A percentile compares a stretch with the other conserved stretches of the same genome.
Evolutionary conservation across 2,797 vertebrate species (phyloP).

Genomic region (Sebastes matsubarae): DNA sequence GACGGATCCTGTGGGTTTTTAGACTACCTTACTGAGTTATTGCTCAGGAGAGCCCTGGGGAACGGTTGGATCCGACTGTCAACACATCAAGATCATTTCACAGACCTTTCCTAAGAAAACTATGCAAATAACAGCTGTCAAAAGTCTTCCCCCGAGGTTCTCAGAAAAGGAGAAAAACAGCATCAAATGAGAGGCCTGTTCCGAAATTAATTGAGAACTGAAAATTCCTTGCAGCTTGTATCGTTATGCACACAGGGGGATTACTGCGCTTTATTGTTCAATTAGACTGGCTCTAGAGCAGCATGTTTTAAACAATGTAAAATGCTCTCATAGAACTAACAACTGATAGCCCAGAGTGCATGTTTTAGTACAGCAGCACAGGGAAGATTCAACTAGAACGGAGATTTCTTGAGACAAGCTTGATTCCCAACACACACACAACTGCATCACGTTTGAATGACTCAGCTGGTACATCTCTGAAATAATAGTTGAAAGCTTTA

Average conservation of each 20-base stretch:
- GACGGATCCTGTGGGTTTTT: conserved; percentile 17
- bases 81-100: conserved; percentile 62
- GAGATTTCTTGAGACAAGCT: not conserved
- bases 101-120: conserved; percentile 41
- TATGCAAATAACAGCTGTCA: conserved; percentile 65
- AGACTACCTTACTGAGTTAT: conserved; percentile 28
- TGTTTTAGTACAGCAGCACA: not conserved
- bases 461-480: not conserved
- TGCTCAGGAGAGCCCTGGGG: conserved; percentile 34
- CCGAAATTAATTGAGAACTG: conserved; percentile 56
- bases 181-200: conserved; percentile 36
- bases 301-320: conserved; percentile 29
- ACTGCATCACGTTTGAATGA: not conserved
- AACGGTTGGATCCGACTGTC: conserved; percentile 40
- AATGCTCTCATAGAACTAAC: conserved; percentile 16
- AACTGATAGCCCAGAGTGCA: not conserved
- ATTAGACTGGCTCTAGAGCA: conserved; percentile 46
- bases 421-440: conserved; percentile 1
- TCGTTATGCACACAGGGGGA: conserved; percentile 42
- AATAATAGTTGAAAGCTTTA: not conserved
- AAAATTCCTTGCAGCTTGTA: conserved; percentile 57
- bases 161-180: conserved; percentile 28
- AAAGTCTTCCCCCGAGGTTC: conserved; percentile 34
- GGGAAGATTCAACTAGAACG: not conserved
- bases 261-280: conserved; percentile 44